These are phyloP conservation scores for Pristionchus maxplancki DNA, from an alignment of 2,888 invertebrate genomes.

Conservation along the genomic window DNA sequence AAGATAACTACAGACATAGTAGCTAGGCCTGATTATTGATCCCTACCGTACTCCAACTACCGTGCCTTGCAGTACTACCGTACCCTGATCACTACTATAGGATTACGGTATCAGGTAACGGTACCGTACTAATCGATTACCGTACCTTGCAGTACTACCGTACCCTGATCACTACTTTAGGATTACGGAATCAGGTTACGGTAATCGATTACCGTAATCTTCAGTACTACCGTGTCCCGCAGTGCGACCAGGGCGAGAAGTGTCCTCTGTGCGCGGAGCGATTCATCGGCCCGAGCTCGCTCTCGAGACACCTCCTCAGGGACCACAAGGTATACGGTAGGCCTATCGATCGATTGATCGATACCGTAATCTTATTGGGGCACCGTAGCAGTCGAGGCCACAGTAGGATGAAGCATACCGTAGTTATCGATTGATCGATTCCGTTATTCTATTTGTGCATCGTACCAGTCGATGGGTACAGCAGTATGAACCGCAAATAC, in stretches of 20 bases:
- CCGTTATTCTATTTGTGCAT: too few relatives aligned
- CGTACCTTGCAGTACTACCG: constrained; percentile 23
- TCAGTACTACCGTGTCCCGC: constrained; percentile 25
- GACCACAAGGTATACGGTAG: constrained; percentile 34
- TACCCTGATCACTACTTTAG: too few relatives aligned
- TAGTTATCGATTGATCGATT: background rate
- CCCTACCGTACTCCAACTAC: background rate
- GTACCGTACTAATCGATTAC: background rate
- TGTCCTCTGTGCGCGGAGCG: constrained; percentile 34
- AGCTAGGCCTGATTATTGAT: constrained; percentile 5
- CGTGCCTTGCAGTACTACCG: constrained; percentile 22
- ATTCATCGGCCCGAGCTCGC: constrained; percentile 27
- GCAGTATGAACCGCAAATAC: too few relatives aligned
- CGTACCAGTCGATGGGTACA: too few relatives aligned
- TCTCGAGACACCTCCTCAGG: background rate
- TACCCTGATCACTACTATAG: too few relatives aligned
- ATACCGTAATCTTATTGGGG: background rate
- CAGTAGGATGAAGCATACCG: too few relatives aligned
- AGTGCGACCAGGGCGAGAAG: background rate
- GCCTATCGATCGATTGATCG: background rate
- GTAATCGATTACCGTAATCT: background rate
- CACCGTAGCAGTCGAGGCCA: too few relatives aligned
- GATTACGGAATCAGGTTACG: too few relatives aligned
- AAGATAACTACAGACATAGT: too few relatives aligned
- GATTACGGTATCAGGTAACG: too few relatives aligned